Conservation (phyloP, 2,113 vertebrate species). For the Puffinus mauretanicus region DNA sequence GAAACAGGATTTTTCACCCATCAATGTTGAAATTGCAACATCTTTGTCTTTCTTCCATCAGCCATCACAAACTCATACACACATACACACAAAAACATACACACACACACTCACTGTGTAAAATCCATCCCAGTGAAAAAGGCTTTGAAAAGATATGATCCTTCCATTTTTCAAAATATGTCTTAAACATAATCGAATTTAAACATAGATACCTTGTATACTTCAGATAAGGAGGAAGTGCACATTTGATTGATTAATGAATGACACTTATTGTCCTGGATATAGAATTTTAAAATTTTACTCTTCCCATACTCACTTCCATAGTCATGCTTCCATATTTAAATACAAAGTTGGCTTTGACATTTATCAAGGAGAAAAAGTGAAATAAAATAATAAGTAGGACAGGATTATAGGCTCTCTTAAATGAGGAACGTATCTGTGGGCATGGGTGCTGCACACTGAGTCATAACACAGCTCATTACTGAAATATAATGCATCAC, state of each 20-base stretch:
- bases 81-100: background rate
- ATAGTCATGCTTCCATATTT: background rate
- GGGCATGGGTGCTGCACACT: background rate
- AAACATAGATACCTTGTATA: background rate
- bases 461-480: background rate
- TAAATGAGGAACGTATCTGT: background rate
- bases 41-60: background rate
- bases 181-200: background rate
- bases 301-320: background rate
- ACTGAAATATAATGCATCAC: background rate
- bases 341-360: background rate
- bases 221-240: background rate
- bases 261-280: background rate
- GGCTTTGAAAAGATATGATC: background rate
- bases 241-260: background rate
- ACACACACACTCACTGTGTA: background rate
- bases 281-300: background rate
- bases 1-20: background rate
- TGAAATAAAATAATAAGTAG: background rate
- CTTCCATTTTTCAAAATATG: background rate
- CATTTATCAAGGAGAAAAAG: background rate
- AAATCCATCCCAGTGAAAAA: background rate
- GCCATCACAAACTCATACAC: background rate
- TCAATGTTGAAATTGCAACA: background rate
- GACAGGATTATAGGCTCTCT: background rate